Evolutionary conservation across 1,140 invertebrate genomes (phyloP), one percentile per base, ranked within the genome.

Genomic region (Lasaia peninsularis): DNA sequence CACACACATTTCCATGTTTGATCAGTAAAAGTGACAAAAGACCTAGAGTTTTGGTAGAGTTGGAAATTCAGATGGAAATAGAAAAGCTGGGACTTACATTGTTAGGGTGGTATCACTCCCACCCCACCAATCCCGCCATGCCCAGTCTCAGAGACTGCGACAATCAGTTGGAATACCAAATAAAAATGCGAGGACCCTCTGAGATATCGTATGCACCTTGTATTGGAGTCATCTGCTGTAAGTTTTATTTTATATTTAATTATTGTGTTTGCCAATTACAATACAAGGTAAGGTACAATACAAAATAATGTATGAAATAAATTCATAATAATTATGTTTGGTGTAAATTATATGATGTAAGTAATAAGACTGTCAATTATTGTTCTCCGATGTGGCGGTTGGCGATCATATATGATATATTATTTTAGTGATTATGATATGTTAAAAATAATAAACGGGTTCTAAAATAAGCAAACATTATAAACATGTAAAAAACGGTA

Each of bases 81-180:
- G 93, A 97, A 75, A 93, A 93, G 72, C 91, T 95, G 61, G 93
- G 95, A 55, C 90, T 98, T 21, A 93, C 93, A 21, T 88, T 98
- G 8, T 94, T 98, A 31, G 97, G 97, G 3, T 98, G 97, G 97
- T 99, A 99, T 90, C 97, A 99, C 79, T 98, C 96, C n/a, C 97
- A 98, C 90, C 97, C 97, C 0, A 92, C 94, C 37, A 94, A 95
- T 60, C 93, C 95, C 63, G 95, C 96, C 8, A 95, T 97, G 62
- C 97, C 97, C 8, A 97, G 96, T 12, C 87, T 98, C 0, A 91
- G 95, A 44, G 98, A 99, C 83, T 95, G 98, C 61, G 96, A 98
- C 74, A 93, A 95, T 62, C 98, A 99, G 81, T 89, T 98, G 56
- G 96, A 98, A 69, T 98, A 98, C 91, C 96, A 99, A 90, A 95